phyloP scores from a whole-genome alignment of 1,140 invertebrate genomes.

The Telenomus remus region DNA sequence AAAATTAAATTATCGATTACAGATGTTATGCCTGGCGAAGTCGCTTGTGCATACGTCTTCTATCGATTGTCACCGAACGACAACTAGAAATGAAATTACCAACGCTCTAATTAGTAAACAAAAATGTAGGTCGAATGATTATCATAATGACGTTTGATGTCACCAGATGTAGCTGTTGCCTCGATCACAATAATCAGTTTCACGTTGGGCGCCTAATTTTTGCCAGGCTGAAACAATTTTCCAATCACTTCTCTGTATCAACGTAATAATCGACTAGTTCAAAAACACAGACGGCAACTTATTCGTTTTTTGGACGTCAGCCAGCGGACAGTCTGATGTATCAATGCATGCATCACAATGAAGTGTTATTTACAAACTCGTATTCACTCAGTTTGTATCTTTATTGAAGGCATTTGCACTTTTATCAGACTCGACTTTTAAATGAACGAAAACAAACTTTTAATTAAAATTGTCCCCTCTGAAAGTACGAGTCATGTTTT shows the following conservation, averaged over 20 bases:
- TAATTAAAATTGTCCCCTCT: no score
- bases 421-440: no score
- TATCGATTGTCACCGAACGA: constrained; percentile 55
- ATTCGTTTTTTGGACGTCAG: constrained; percentile 42
- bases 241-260: no score
- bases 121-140: constrained; percentile 52
- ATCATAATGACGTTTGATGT: constrained; percentile 7
- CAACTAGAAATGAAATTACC: constrained; percentile 51
- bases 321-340: constrained; percentile 34
- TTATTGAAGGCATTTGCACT: no score
- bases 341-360: constrained; percentile 20
- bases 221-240: no score
- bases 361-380: constrained; percentile 30
- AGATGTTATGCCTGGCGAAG: constrained; percentile 53
- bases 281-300: constrained; percentile 19
- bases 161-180: no score
- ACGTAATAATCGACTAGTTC: no score
- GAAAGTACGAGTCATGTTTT: no score
- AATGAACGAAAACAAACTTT: no score
- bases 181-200: no score
- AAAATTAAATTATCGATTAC: constrained; percentile 61
- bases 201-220: no score
- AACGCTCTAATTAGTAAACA: constrained; percentile 36
- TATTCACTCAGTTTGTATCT: no score
- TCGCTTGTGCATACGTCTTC: constrained; percentile 57